Evolutionary conservation across 2,888 invertebrate genomes (phyloP).

Genomic region (Acanthopleura granulata): DNA sequence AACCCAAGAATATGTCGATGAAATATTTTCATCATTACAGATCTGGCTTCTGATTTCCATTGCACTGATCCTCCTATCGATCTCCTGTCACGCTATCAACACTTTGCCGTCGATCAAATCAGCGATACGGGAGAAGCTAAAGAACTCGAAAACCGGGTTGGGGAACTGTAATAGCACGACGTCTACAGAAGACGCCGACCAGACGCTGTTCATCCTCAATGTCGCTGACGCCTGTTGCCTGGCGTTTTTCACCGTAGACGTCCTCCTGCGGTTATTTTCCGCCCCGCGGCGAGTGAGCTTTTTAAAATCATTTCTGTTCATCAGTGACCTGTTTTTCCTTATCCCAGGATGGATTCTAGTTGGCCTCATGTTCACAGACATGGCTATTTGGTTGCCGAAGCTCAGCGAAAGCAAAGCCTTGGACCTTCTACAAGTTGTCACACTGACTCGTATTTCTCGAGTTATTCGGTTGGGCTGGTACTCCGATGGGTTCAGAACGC

Average conservation of each 20-base stretch:
- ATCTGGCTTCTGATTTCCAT: background rate
- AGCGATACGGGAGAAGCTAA: background rate
- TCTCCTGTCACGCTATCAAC: background rate
- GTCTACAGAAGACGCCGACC: background rate
- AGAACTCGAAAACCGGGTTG: background rate
- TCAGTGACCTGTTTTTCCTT: slow-evolving; percentile 2
- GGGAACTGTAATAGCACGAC: background rate
- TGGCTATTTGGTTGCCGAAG: background rate
- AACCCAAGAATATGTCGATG: no score
- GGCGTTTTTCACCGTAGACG: slow-evolving; percentile 1
- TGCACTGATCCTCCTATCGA: background rate
- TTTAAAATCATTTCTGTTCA: background rate
- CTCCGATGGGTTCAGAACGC: background rate
- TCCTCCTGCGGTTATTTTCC: background rate
- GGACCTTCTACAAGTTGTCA: background rate
- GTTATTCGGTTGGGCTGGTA: slow-evolving; percentile 11
- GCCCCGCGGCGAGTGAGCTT: background rate
- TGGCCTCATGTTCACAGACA: background rate
- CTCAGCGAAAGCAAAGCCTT: background rate
- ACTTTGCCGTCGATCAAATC: background rate
- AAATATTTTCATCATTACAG: background rate
- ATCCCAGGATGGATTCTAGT: slow-evolving; percentile 8
- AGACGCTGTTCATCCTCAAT: background rate
- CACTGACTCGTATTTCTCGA: background rate
- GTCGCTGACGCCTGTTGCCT: background rate